Conservation (phyloP, 2,797 vertebrate genomes). For the Enteromius treurensis region DNA sequence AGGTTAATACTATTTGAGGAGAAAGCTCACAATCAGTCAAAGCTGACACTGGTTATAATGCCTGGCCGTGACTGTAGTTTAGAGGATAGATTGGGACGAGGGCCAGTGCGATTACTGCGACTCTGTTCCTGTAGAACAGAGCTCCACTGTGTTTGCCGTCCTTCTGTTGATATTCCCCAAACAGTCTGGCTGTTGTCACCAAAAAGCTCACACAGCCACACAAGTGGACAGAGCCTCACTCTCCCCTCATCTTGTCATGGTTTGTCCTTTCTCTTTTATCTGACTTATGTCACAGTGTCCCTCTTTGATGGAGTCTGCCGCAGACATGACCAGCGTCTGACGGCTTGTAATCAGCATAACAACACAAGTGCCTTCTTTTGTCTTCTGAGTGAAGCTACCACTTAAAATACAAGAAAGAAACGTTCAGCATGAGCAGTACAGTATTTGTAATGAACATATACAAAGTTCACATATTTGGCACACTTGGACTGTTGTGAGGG, state of each 20-base stretch:
- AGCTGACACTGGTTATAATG: slow-evolving; percentile 54
- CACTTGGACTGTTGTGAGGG: background rate
- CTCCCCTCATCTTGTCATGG: slow-evolving; percentile 39
- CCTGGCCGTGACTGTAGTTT: slow-evolving; percentile 53
- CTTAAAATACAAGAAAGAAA: slow-evolving; percentile 20
- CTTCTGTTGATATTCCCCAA: slow-evolving; percentile 54
- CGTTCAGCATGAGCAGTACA: background rate
- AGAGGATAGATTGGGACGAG: slow-evolving; percentile 64
- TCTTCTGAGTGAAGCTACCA: slow-evolving; percentile 41
- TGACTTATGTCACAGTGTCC: slow-evolving; percentile 27
- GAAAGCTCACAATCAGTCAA: slow-evolving; percentile 31
- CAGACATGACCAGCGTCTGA: slow-evolving; percentile 42
- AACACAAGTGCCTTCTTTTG: slow-evolving; percentile 41
- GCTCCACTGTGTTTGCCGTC: slow-evolving; percentile 60
- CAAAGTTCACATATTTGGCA: background rate
- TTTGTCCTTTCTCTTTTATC: slow-evolving; percentile 40
- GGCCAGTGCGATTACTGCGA: slow-evolving; percentile 64
- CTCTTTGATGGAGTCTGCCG: slow-evolving; percentile 19
- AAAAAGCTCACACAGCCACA: slow-evolving; percentile 35
- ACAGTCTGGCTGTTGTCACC: slow-evolving; percentile 54
- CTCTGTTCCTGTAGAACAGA: slow-evolving; percentile 72
- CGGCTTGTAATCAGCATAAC: slow-evolving; percentile 26
- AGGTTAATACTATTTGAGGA: slow-evolving; percentile 8
- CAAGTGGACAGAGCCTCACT: slow-evolving; percentile 41
- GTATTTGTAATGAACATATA: background rate